Conservation (phyloP, 2,888 invertebrate species). For the Torymus tubicola region DNA sequence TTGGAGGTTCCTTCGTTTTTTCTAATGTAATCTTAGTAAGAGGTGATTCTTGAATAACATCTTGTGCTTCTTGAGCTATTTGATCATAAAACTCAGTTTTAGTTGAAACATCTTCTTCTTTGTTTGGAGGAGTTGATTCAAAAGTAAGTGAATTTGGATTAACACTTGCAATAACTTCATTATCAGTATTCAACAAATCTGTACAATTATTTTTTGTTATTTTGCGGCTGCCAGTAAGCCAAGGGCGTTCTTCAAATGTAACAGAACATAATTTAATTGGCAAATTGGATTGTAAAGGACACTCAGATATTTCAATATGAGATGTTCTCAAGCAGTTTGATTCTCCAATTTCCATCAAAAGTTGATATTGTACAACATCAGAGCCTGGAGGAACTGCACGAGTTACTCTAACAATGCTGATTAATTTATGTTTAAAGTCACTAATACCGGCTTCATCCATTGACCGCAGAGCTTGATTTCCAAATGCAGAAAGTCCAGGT, state of each 20-base stretch:
- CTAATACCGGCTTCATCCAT: slow-evolving; percentile 68
- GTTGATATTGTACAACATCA: slow-evolving; percentile 69
- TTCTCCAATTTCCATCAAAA: slow-evolving; percentile 70
- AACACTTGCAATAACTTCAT: slow-evolving; percentile 61
- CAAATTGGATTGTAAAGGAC: slow-evolving; percentile 64
- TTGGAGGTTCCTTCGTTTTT: slow-evolving; percentile 49
- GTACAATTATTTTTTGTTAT: slow-evolving; percentile 72
- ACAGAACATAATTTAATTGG: slow-evolving; percentile 68
- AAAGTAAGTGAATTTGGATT: slow-evolving; percentile 50
- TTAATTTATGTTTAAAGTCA: slow-evolving; percentile 70
- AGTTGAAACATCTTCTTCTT: slow-evolving; percentile 58
- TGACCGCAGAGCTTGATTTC: slow-evolving; percentile 64
- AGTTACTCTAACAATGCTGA: slow-evolving; percentile 68
- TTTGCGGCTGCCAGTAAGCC: slow-evolving; percentile 65
- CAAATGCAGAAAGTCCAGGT: slow-evolving; percentile 69
- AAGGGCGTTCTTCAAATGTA: slow-evolving; percentile 70
- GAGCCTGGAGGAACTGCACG: slow-evolving; percentile 69
- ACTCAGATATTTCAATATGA: slow-evolving; percentile 65
- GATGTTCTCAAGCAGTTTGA: slow-evolving; percentile 69
- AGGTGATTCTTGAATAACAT: slow-evolving; percentile 60
- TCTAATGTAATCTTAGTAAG: slow-evolving; percentile 60
- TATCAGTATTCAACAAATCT: slow-evolving; percentile 61
- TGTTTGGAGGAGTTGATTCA: slow-evolving; percentile 44
- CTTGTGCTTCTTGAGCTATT: slow-evolving; percentile 64
- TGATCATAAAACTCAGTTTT: slow-evolving; percentile 66